Evolutionary conservation across 2,888 invertebrate species (phyloP).

Genomic region (Pandemis cinnamomeana): DNA sequence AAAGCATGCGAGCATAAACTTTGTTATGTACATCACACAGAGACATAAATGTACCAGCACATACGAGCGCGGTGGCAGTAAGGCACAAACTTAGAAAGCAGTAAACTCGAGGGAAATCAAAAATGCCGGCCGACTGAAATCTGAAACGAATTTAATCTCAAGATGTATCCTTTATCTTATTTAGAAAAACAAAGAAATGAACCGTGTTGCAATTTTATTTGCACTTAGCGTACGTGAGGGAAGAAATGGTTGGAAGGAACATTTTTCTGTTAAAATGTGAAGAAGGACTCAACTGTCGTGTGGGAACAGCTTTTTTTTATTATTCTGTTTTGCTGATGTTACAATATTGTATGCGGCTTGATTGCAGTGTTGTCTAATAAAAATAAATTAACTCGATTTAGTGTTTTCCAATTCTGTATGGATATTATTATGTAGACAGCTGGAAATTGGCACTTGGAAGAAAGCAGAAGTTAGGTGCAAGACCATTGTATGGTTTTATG

Average conservation of each 20-base stretch:
- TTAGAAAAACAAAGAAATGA: conserved; percentile 30
- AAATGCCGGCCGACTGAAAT: conserved; percentile 31
- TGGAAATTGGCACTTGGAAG: no score
- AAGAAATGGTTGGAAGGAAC: neutral
- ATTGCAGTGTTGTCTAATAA: no score
- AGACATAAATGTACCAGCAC: neutral
- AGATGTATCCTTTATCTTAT: conserved; percentile 38
- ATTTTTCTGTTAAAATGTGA: no score
- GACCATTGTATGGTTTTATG: no score
- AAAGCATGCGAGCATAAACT: neutral
- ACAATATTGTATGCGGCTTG: no score
- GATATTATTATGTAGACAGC: no score
- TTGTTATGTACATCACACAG: neutral
- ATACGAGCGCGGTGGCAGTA: neutral
- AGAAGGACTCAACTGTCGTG: no score
- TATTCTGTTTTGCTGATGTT: no score
- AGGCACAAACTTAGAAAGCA: conserved; percentile 8
- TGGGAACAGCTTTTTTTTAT: no score
- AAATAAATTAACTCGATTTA: no score
- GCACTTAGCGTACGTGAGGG: neutral
- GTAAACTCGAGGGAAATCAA: conserved; percentile 37
- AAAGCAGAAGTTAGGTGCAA: no score
- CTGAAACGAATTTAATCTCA: conserved; percentile 39
- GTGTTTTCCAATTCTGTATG: no score
- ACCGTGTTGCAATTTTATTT: conserved; percentile 7